phyloP scores from a whole-genome alignment of 2,113 vertebrate genomes.

The Falco punctatus region DNA sequence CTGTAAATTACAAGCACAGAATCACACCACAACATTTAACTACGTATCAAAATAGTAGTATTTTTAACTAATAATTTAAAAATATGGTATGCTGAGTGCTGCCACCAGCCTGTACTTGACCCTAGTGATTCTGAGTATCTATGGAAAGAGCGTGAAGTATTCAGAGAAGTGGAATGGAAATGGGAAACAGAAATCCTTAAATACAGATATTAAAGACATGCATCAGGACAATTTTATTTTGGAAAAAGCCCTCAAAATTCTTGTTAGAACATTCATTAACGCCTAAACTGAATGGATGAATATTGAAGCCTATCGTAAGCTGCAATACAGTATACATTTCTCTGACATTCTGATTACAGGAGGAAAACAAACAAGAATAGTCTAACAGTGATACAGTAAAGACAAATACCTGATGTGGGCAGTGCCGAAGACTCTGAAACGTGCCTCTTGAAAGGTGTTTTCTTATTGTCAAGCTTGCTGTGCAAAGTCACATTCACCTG shows the following conservation, averaged over 20 bases:
- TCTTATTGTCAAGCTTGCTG: conserved; percentile 37
- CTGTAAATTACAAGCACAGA: background rate
- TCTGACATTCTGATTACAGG: background rate
- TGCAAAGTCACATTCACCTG: conserved; percentile 21
- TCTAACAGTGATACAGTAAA: background rate
- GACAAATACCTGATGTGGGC: conserved; percentile 81
- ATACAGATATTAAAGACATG: background rate
- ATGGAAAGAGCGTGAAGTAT: accelerated
- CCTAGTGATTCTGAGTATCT: background rate
- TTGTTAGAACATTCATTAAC: background rate
- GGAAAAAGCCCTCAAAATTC: background rate
- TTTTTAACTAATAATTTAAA: background rate
- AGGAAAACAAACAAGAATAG: background rate
- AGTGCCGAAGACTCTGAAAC: conserved; percentile 76
- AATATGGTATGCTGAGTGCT: background rate
- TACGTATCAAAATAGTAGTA: background rate
- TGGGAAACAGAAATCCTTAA: background rate
- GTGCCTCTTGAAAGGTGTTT: conserved; percentile 80
- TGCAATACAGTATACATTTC: background rate
- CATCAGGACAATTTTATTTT: background rate
- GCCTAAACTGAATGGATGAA: background rate
- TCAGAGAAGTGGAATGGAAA: background rate
- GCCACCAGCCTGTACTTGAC: background rate
- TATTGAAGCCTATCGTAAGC: background rate
- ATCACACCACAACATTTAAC: background rate